phyloP scores from a whole-genome alignment of 2,888 invertebrate genomes.

The Corythucha ciliata region DNA sequence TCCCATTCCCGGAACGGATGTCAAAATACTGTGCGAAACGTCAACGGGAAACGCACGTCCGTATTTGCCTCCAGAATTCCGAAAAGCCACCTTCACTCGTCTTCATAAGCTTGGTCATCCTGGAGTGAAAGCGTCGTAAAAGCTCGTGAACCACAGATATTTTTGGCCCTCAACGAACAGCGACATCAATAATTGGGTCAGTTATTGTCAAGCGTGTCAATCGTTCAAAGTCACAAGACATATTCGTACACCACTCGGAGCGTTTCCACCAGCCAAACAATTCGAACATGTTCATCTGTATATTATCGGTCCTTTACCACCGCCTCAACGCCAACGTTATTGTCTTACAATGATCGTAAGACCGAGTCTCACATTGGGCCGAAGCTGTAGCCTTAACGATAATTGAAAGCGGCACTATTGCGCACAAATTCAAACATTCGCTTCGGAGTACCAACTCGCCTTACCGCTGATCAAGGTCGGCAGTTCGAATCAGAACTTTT shows the following conservation, averaged over 20 bases:
- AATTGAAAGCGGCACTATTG: too few species aligned
- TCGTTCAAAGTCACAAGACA: conserved; percentile 34
- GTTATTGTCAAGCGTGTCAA: conserved; percentile 38
- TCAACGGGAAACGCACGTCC: conserved; percentile 28
- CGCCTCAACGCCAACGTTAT: conserved; percentile 36
- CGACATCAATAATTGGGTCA: conserved; percentile 34
- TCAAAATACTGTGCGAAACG: too few species aligned
- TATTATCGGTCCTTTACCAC: conserved; percentile 41
- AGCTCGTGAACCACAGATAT: conserved; percentile 27
- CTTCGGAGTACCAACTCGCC: too few species aligned
- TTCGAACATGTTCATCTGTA: conserved; percentile 42
- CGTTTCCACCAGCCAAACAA: conserved; percentile 24
- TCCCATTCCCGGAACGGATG: conserved; percentile 15
- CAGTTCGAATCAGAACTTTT: too few species aligned
- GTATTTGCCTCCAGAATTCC: conserved; percentile 30
- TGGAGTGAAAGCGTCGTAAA: conserved; percentile 26
- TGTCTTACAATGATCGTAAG: conserved; percentile 39
- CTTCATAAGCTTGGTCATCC: conserved; percentile 32
- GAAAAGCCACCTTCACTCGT: conserved; percentile 30
- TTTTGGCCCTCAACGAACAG: conserved; percentile 32
- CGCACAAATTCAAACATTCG: too few species aligned
- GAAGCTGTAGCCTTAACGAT: too few species aligned
- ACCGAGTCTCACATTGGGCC: too few species aligned
- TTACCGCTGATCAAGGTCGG: too few species aligned
- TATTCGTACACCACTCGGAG: not conserved